Base-by-base conservation (phyloP, 2,888 invertebrate genomes). In the Xanthia icteritia region DNA sequence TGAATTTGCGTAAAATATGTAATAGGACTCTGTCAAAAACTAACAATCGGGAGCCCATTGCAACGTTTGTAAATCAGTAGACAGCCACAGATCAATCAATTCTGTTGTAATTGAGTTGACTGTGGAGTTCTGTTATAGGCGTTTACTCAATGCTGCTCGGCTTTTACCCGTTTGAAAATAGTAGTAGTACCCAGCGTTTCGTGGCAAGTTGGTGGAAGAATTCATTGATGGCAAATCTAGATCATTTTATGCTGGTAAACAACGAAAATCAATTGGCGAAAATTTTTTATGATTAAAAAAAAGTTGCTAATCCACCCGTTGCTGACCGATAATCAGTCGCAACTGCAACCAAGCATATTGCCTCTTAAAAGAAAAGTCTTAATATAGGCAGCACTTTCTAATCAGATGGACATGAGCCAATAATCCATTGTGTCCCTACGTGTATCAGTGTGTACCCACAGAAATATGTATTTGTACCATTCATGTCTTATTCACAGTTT, bases 391-490 rank as follows among this genome's bases (percentile, higher is more conserved):
- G n/a, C n/a, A 20, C 5, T 73, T 45, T 61, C 36, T 48, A 45
- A 77, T 23, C 11, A 58, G 11, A 31, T 61, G 36, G 36, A 23
- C 42, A 36, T 23, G n/a, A n/a, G 9, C n/a, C 17, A 54, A 5
- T n/a, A 56, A 45, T 13, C 23, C 39, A 42, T 11, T n/a, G 31
- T 39, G 54, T 56, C 54, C 31, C 0, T 31, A 39, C 39, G 20
- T 81, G 60, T 82, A 42, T 69, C 23, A 67, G 48, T 81, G 64
- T 77, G 69, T 58, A 63, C 69, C 51, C 36, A 36, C 54, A 54
- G 39, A 73, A 60, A 42, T n/a, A 51, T n/a, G 17, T 76, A 39
- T 76, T 76, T 58, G 81, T 82, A 63, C 39, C 77, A 70, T 77
- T 39, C 27, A 51, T 81, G 76, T 71, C 61, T 3, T 5, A 39